Evolutionary conservation across 2,888 invertebrate genomes (phyloP), one percentile per base, ranked within the genome.

Genomic region (Lasioglossum figueresi): DNA sequence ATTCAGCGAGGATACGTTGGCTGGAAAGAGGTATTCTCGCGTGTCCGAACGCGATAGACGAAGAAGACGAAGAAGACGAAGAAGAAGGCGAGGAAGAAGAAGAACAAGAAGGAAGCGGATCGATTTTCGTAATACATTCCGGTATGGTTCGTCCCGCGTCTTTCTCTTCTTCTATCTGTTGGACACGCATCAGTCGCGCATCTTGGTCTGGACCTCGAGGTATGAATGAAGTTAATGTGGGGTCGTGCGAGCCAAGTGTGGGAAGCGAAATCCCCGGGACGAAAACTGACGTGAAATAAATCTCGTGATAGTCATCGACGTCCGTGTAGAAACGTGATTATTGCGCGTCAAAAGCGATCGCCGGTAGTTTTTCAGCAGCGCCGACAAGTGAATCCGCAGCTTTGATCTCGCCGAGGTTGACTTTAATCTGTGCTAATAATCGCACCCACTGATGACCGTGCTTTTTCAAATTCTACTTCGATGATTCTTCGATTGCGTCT

Each of bases 161-260:
- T 86, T 78, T 84, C 84, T 85, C 84, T 83, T 83, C 83, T 86
- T 86, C 85, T 88, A 80, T 84, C 84, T 88, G 81, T 90, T 87
- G 91, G 91, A 92, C 91, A 92, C 92, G 92, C 93, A 94, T 94
- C 94, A 92, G 93, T 93, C 93, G 92, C 93, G 94, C 93, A 93
- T 94, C 92, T 91, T 80, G 82, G 78, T 85, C 81, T 87, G 89
- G 88, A 85, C 88, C 37, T 34, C 89, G 81, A 88, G 88, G 84
- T 90, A 88, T 91, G 91, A 93, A 93, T 90, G 85, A 90, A 90
- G 91, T 92, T 93, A 93, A 93, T 93, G 93, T 89, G 91, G 90
- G 92, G 89, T 93, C 93, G 93, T 93, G 93, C 93, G 93, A 93
- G 92, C 90, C 93, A 91, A 93, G 93, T 93, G 93, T 93, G 93